Evolutionary conservation across 1,140 invertebrate genomes (phyloP), one percentile per base, ranked within the genome.

Genomic region (Nasonia longicornis): DNA sequence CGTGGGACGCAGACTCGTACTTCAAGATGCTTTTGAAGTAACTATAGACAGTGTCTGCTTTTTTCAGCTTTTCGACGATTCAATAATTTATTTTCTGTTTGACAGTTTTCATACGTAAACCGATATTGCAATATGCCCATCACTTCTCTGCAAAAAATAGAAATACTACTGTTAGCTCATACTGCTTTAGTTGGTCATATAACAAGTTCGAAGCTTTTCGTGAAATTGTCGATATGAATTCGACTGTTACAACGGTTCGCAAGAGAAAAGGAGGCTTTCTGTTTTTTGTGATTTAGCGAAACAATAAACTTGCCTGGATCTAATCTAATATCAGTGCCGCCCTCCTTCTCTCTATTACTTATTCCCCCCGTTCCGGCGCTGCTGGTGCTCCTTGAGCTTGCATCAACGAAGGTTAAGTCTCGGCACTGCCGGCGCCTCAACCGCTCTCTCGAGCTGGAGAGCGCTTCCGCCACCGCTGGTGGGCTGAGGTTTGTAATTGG

Each of bases 401-500:
- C 78, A 35, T 22, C 48, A 70, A 31, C n/a, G 67, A 26, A 58
- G 29, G 38, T 63, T 71, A 71, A 71, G 20, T 29, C 69, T 8
- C 67, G 29, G 20, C 22, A 67, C 63, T 42, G 4, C 58, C 35
- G 26, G 8, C 64, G 64, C 64, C 64, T 11, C 31, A 35, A 35
- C 64, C 20, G 20, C 52, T 58, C 52, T 58, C 52, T 20, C 52
- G 6, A 16, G 16, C 52, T 58, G 20, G 69, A 38, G 69, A n/a
- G 64, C 31, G 70, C 70, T 71, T 31, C 14, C 31, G 20, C 22
- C 48, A 26, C 31, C 52, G 22, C 6, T 20, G 22, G 77, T 74
- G 81, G 84, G 85, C 85, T 87, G 87, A 88, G 89, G 87, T 88
- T 90, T 90, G 90, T 90, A 90, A 91, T 91, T 90, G 89, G 88